phyloP scores from a whole-genome alignment of 2,113 vertebrate species.

The Hippolais icterina region DNA sequence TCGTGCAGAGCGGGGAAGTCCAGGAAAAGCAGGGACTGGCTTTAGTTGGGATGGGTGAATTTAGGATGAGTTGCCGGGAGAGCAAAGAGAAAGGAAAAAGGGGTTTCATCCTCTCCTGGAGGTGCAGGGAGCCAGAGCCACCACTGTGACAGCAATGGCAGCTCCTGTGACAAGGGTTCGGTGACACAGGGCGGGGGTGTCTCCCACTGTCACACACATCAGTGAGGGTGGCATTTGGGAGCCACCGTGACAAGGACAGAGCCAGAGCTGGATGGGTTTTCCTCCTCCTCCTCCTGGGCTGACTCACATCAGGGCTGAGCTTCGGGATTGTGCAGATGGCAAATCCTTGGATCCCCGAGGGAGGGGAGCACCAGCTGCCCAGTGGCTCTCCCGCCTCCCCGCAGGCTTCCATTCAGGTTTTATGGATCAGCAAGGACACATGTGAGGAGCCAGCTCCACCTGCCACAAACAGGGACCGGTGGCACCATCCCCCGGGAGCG shows the following conservation, averaged over 20 bases:
- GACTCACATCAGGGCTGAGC: not conserved
- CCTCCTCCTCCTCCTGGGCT: not conserved
- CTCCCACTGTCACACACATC: not conserved
- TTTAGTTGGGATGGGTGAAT: not conserved
- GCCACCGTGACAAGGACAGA: fast-evolving
- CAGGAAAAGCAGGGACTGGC: not conserved
- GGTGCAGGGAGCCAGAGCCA: not conserved
- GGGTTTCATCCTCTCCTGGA: not conserved
- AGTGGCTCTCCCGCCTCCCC: not conserved
- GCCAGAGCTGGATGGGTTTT: not conserved
- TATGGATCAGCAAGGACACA: not conserved
- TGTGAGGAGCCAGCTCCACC: not conserved
- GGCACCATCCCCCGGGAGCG: fast-evolving
- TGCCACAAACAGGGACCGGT: fast-evolving
- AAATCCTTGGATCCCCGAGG: not conserved
- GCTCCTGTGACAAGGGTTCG: fast-evolving
- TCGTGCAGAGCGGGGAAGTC: not conserved
- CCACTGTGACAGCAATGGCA: not conserved
- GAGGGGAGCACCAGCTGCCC: not conserved
- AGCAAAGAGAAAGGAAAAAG: not conserved
- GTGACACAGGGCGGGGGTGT: fast-evolving
- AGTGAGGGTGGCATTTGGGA: not conserved
- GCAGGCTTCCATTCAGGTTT: not conserved
- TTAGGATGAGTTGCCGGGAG: not conserved
- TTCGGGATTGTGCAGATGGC: not conserved